Percentiles rank a stretch among this genome's conserved stretches.
phyloP scores from a whole-genome alignment of 2,113 vertebrate species.

The Rhea pennata region DNA sequence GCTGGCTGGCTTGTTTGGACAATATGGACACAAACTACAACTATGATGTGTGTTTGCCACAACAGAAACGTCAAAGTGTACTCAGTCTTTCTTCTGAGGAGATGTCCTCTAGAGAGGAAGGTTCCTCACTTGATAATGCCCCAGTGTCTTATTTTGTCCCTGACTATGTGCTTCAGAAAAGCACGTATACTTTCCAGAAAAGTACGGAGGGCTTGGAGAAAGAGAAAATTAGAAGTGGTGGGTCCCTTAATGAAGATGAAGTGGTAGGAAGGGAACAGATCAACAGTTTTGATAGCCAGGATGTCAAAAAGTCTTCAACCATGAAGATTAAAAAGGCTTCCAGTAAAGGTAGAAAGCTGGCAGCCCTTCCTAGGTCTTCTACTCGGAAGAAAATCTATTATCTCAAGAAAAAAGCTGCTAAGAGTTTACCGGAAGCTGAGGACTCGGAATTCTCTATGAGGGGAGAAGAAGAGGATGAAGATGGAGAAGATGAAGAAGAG shows the following conservation, averaged over 20 bases:
- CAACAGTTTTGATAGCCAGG: neutral
- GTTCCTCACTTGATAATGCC: conserved; percentile 46
- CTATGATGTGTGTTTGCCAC: conserved; percentile 3
- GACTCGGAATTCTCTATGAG: conserved; percentile 67
- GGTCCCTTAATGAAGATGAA: conserved; percentile 61
- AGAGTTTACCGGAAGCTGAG: conserved; percentile 60
- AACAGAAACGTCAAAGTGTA: conserved; percentile 42
- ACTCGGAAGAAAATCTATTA: neutral
- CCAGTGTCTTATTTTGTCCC: conserved; percentile 65
- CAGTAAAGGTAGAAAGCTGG: conserved; percentile 14
- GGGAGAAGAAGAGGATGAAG: conserved; percentile 58
- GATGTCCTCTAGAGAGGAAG: conserved; percentile 58
- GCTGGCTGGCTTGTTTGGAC: conserved; percentile 60
- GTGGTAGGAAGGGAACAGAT: neutral
- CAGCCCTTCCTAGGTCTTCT: conserved; percentile 23
- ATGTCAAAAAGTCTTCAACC: neutral
- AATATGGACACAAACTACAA: conserved; percentile 4
- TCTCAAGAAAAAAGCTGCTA: conserved; percentile 51
- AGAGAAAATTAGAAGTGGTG: conserved; percentile 48
- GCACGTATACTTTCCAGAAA: conserved; percentile 52
- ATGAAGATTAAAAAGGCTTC: conserved; percentile 38
- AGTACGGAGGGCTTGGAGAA: conserved; percentile 25
- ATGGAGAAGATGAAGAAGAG: conserved; percentile 36
- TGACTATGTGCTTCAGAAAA: conserved; percentile 71
- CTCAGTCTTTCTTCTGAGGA: conserved; percentile 73